A percentile compares a stretch with the other conserved stretches of the same genome.
Conservation (phyloP, 1,140 invertebrate genomes). For the Callitettix versicolor region DNA sequence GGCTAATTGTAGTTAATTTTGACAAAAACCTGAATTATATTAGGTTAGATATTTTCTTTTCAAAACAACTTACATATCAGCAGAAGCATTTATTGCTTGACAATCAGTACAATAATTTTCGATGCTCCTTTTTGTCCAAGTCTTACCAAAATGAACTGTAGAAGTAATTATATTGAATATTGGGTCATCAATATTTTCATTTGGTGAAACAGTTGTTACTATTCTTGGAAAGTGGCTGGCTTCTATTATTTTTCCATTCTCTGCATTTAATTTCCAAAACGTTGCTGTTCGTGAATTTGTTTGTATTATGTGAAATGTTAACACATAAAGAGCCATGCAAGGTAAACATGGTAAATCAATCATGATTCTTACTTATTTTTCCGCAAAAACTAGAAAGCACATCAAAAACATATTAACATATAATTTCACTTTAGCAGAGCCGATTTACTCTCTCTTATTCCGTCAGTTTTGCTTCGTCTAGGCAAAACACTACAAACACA, state of each 20-base stretch:
- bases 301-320: slow-evolving; percentile 53
- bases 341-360: slow-evolving; percentile 21
- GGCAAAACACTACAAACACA: too few species aligned
- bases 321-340: slow-evolving; percentile 23
- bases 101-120: slow-evolving; percentile 44
- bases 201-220: slow-evolving; percentile 32
- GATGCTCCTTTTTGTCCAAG: slow-evolving; percentile 46
- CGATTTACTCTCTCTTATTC: too few species aligned
- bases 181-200: slow-evolving; percentile 42
- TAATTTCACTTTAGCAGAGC: too few species aligned
- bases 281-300: slow-evolving; percentile 60
- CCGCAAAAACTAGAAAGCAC: too few species aligned
- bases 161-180: slow-evolving; percentile 54
- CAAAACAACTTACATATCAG: slow-evolving; percentile 21
- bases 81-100: slow-evolving; percentile 32
- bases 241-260: slow-evolving; percentile 54
- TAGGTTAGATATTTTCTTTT: neutral
- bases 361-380: neutral
- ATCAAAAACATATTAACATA: too few species aligned
- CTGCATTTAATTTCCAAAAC: slow-evolving; percentile 58
- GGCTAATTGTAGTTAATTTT: too few species aligned
- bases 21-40: too few species aligned
- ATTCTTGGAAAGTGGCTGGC: slow-evolving; percentile 42
- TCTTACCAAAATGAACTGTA: slow-evolving; percentile 46
- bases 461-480: too few species aligned